A percentile compares a stretch with the other conserved stretches of the same genome.
phyloP scores from a whole-genome alignment of 2,888 invertebrate genomes.

The Tanypteryx hageni region DNA sequence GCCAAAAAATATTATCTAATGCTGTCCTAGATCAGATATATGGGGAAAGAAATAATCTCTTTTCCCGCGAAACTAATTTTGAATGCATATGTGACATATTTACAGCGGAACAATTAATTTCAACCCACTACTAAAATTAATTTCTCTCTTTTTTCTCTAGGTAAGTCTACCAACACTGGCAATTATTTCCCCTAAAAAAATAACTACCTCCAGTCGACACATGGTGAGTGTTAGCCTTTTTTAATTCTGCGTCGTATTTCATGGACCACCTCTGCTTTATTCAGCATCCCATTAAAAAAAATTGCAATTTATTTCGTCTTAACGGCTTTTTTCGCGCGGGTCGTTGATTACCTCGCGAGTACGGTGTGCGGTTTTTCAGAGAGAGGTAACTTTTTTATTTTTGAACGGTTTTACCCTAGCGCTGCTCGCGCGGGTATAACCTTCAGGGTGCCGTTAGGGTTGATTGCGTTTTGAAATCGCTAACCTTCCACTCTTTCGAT shows the following conservation, averaged over 20 bases:
- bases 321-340: neutral
- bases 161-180: conserved; percentile 15
- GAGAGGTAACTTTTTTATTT: neutral
- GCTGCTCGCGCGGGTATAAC: neutral
- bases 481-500: neutral
- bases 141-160: neutral
- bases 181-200: neutral
- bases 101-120: neutral
- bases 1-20: no score
- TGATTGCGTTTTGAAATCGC: conserved; percentile 54
- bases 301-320: neutral
- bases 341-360: conserved; percentile 1
- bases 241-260: conserved; percentile 26
- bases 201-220: neutral
- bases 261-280: neutral
- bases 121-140: no score
- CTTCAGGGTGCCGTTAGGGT: conserved; percentile 50
- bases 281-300: conserved; percentile 21
- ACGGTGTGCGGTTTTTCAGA: neutral
- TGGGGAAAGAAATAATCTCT: no score
- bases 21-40: no score
- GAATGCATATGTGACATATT: neutral
- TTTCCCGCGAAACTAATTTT: neutral
- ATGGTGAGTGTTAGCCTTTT: conserved; percentile 28
- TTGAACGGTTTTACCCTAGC: neutral